Evolutionary conservation across 2,797 vertebrate genomes (phyloP), one percentile per base, ranked within the genome.

Genomic region (Tokudaia muenninki): DNA sequence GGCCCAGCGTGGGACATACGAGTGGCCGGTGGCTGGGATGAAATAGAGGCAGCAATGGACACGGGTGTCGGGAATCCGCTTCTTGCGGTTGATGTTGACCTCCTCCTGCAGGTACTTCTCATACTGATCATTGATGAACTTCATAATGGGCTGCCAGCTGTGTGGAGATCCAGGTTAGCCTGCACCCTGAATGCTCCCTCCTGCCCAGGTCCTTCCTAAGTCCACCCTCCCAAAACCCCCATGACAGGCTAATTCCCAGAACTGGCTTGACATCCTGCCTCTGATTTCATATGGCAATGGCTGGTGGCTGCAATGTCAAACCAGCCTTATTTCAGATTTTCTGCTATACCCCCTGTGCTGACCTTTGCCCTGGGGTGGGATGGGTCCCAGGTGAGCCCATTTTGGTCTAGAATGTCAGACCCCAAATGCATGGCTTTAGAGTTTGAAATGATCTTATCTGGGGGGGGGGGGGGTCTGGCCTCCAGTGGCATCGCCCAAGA

Each of bases 1-100:
- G 80, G 47, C 26, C 0, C 2, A 5, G 9, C 4, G 8, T 0
- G 21, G 87, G 61, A 96, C 99, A n/a, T 98, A 99, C 99, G 99
- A 99, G 98, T 99, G 99, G 97, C 99, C 99, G 0, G 99, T 99
- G 96, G 99, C 99, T 0, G 99, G 99, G 96, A 99, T 99, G 98
- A 99, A 99, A 98, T 99, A 99, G 98, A 99, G 99, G 98, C 99
- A 99, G 98, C 99, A 99, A 98, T 99, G 99, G 50, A 99, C 99
- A 13, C 99, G 98, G 0, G 99, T 99, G 98, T 99, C 99, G 0
- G 99, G 99, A 98, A 99, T 99, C 95, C 99, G 99, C 96, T 99
- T 99, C 99, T 99, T 99, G 24, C 99, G 98, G 98, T 99, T 98
- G 77, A 99, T 99, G 98, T 99, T 99, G 97, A 99, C 99, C 80